Evolutionary conservation across 1,140 invertebrate genomes (phyloP).

Genomic region (Bathynomus jamesi): DNA sequence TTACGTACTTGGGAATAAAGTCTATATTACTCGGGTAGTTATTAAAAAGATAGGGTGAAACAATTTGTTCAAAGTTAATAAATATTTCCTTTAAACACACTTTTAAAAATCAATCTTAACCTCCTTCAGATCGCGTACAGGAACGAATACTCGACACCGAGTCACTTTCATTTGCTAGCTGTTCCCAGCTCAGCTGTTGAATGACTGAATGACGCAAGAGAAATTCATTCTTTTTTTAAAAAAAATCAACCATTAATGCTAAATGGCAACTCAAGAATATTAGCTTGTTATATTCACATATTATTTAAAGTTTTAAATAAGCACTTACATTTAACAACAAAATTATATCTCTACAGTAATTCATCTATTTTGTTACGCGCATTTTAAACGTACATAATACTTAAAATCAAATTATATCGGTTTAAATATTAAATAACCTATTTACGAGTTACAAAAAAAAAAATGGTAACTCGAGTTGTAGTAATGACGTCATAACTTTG

Average conservation of each 20-base stretch:
- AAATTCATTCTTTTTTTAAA: neutral
- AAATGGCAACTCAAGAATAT: neutral
- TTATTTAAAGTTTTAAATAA: neutral
- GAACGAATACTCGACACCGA: neutral
- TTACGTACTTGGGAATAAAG: neutral
- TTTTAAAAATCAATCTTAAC: neutral
- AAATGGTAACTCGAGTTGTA: neutral
- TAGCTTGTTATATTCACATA: neutral
- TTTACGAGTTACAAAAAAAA: neutral
- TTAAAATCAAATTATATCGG: neutral
- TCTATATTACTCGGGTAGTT: neutral
- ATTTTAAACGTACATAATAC: neutral
- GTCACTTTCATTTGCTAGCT: neutral
- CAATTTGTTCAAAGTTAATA: neutral
- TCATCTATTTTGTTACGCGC: neutral
- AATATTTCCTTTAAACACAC: no score
- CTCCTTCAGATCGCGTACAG: neutral
- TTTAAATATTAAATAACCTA: no score
- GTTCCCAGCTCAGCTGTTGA: neutral
- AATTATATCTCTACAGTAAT: neutral
- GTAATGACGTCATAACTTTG: neutral
- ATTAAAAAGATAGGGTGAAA: neutral
- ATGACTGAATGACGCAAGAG: neutral
- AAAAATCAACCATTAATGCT: neutral
- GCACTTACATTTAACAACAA: neutral